Conservation (phyloP, 2,797 vertebrate species). For the Craterocephalus amniculus region DNA sequence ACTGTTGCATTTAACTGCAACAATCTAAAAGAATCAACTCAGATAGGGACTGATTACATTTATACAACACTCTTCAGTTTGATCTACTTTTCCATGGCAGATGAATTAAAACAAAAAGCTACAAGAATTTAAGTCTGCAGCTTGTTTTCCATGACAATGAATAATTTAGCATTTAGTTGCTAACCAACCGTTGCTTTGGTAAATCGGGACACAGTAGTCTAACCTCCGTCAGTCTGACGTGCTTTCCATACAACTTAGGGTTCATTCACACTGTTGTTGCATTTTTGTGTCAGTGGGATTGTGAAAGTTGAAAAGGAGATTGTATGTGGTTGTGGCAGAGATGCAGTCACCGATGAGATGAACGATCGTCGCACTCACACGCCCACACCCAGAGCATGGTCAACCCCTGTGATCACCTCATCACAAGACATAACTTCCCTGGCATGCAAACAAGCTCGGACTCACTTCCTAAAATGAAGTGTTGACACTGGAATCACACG, state of each 20-base stretch:
- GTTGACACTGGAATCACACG: neutral
- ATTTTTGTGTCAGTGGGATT: neutral
- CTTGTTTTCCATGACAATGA: neutral
- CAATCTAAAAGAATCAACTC: too few species aligned
- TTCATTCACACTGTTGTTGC: neutral
- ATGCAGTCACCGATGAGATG: neutral
- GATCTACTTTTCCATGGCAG: too few species aligned
- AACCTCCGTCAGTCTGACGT: neutral
- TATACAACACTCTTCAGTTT: too few species aligned
- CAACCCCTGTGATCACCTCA: slow-evolving; percentile 9
- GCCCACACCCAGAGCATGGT: neutral
- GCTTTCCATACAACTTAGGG: neutral
- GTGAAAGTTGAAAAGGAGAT: neutral
- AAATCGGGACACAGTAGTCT: neutral
- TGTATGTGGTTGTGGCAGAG: neutral
- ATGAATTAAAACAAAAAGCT: too few species aligned
- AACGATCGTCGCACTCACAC: slow-evolving; percentile 9
- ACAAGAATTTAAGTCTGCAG: neutral
- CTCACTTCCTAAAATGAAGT: slow-evolving; percentile 55
- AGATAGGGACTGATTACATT: too few species aligned
- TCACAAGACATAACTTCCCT: slow-evolving; percentile 52
- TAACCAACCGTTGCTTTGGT: slow-evolving; percentile 9
- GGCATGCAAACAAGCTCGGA: slow-evolving; percentile 9
- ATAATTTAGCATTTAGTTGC: neutral
- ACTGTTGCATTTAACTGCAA: too few species aligned